These are phyloP conservation scores for Sigmodon hispidus DNA, from an alignment of 2,113 vertebrate species.

Conservation along the genomic window DNA sequence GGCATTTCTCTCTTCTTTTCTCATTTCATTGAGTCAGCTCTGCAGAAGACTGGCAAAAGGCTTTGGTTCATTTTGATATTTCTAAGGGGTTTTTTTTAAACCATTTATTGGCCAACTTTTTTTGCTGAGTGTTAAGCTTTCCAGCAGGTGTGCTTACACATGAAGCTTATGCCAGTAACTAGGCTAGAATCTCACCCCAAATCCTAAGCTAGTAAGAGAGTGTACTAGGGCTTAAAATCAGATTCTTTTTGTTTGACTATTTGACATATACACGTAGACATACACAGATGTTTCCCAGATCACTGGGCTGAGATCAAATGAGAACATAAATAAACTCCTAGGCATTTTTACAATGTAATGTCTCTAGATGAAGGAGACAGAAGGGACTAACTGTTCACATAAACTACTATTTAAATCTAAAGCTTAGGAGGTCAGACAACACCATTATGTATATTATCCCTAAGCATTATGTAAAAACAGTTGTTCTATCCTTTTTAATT, in stretches of 20 bases:
- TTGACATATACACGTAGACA: neutral
- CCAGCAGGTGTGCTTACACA: neutral
- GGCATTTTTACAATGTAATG: neutral
- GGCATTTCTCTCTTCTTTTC: neutral
- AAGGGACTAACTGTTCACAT: neutral
- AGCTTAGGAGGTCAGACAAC: neutral
- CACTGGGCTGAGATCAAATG: neutral
- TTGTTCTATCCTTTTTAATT: neutral
- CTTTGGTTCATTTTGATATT: neutral
- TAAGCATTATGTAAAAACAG: neutral
- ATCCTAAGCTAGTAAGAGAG: neutral
- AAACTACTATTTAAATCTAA: conserved; percentile 27
- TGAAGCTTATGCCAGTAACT: neutral
- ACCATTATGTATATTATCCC: neutral
- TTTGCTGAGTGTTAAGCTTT: neutral
- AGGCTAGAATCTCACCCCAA: neutral
- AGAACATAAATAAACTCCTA: neutral
- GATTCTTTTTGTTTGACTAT: neutral
- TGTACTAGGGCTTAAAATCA: neutral
- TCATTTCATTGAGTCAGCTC: neutral
- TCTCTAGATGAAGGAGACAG: neutral
- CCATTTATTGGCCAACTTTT: neutral
- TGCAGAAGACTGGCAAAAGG: neutral
- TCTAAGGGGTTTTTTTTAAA: neutral
- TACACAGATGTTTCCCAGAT: neutral